These are phyloP conservation scores for Helostoma temminkii DNA, from an alignment of 2,797 vertebrate species.

Conservation along the genomic window DNA sequence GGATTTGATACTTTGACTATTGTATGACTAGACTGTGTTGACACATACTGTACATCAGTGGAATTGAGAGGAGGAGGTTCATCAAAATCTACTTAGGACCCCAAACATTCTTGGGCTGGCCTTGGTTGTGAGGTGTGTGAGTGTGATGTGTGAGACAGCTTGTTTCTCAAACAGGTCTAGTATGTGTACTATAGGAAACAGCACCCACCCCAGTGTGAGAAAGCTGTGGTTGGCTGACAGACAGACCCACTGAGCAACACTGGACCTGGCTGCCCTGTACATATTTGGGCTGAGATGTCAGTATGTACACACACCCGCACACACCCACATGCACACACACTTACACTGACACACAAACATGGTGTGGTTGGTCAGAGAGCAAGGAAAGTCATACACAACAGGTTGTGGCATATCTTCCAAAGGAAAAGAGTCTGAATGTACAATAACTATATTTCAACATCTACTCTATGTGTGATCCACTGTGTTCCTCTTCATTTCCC, in stretches of 20 bases:
- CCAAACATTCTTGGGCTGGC: slow-evolving; percentile 17
- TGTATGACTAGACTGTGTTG: background rate
- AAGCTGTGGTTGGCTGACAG: slow-evolving; percentile 65
- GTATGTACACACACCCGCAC: slow-evolving; percentile 2
- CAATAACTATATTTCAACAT: background rate
- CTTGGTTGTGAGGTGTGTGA: slow-evolving; percentile 20
- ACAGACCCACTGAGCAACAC: slow-evolving; percentile 52
- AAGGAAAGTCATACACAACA: slow-evolving; percentile 12
- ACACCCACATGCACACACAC: background rate
- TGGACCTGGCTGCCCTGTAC: slow-evolving; percentile 46
- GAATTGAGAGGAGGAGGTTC: background rate
- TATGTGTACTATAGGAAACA: slow-evolving; percentile 50
- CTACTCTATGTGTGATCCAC: slow-evolving; percentile 1
- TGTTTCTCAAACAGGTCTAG: slow-evolving; percentile 43
- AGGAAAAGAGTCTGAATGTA: background rate
- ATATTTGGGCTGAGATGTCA: slow-evolving; percentile 51
- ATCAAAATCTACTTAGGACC: slow-evolving; percentile 27
- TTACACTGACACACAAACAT: slow-evolving; percentile 24
- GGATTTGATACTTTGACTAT: slow-evolving; percentile 2
- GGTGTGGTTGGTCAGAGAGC: slow-evolving; percentile 1
- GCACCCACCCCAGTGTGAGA: slow-evolving; percentile 66
- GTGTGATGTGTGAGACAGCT: slow-evolving; percentile 35
- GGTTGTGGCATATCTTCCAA: background rate
- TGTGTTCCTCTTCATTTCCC: background rate
- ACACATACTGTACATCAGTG: slow-evolving; percentile 7